Base-by-base conservation (phyloP, 2,888 invertebrate species). In the Stenoptilia bipunctidactyla region DNA sequence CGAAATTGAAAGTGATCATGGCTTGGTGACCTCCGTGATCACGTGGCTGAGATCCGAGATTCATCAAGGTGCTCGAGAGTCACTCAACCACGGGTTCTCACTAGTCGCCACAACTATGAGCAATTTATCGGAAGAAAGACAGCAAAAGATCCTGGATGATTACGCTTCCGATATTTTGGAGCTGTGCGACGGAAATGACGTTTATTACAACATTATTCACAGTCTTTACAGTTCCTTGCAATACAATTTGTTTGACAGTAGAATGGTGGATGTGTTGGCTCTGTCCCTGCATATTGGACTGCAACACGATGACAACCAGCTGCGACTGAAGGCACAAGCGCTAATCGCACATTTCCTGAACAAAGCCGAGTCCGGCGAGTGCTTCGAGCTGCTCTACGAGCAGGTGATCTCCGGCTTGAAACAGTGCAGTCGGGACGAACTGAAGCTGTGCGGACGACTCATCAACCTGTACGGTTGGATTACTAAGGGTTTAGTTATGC, bases 321-420 rank as follows among this genome's bases (percentile, higher is more conserved):
- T 79, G 3, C 74, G 75, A 44, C 58, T 57, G 9, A 76, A 77
- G 45, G 76, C 85, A 0, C 84, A 82, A 52, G 69, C 77, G 45
- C 58, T 88, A 39, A 55, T 87, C 40, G 86, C 87, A 1, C 86
- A 87, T 63, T 64, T 89, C 40, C 52, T 89, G 35, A 89, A 90
- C 55, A 89, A 89, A 62, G 71, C 66, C 0, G 77, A 79, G 15
- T 60, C 56, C 38, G 77, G 76, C 0, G 60, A 66, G 42, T 66
- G 59, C 27, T 80, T 82, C 58, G 74, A 82, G 48, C 36, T 66
- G 6, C 41, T 80, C 1, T 77, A 82, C 52, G 76, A 73, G 38
- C 41, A 52, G 34, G 50, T 80, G 38, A 77, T 70, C 51, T 57
- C 43, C 33, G 51, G 56, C 43, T 45, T 82, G 34, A 45, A 61